Conservation (phyloP, 2,797 vertebrate species). For the Poecile montanus region DNA sequence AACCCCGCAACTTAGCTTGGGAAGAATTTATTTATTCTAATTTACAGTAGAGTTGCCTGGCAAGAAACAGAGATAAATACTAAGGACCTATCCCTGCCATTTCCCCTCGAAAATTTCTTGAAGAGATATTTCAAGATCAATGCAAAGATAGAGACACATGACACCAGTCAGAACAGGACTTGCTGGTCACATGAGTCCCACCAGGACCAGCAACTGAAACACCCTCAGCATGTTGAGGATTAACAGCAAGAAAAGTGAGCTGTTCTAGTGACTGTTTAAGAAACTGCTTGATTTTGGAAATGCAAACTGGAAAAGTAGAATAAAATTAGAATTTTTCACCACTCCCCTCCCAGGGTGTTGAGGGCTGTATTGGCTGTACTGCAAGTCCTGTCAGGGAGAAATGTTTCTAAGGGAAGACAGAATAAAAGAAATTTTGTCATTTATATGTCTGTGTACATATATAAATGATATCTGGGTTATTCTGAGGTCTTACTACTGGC, state of each 20-base stretch:
- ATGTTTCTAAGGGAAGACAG: background rate
- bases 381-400: background rate
- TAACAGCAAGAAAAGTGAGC: background rate
- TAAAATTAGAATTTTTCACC: background rate
- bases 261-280: background rate
- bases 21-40: background rate
- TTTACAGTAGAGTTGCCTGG: background rate
- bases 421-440: background rate
- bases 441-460: background rate
- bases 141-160: rapidly evolving
- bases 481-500: background rate
- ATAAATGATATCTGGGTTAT: background rate
- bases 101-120: background rate
- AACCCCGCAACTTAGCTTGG: too few species aligned
- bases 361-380: background rate
- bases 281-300: background rate
- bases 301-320: background rate
- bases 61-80: background rate
- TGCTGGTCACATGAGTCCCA: background rate
- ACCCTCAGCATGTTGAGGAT: background rate
- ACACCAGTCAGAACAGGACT: background rate
- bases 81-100: background rate
- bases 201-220: background rate
- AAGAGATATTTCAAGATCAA: background rate
- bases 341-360: background rate